phyloP scores from a whole-genome alignment of 2,888 invertebrate species.

The Microplitis manilae region DNA sequence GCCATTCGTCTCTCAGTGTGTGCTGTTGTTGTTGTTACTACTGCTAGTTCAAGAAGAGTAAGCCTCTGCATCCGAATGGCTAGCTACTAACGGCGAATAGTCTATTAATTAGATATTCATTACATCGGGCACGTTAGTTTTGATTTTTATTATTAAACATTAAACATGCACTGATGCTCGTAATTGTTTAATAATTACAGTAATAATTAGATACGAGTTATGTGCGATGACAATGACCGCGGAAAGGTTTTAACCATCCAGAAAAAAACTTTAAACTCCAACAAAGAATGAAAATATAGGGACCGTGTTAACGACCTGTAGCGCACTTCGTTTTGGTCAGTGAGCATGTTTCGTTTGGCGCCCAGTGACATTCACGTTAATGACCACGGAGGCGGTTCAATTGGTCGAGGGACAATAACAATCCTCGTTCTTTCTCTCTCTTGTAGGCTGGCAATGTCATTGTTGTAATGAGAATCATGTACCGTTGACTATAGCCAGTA shows the following conservation, averaged over 20 bases:
- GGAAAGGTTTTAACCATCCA: not conserved
- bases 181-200: slow-evolving; percentile 3
- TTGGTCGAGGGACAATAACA: slow-evolving; percentile 30
- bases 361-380: slow-evolving; percentile 16
- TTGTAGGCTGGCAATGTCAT: not conserved
- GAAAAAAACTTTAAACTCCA: not conserved
- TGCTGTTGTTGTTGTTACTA: not conserved
- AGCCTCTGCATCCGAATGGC: not conserved
- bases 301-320: not conserved
- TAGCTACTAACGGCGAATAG: slow-evolving; percentile 16
- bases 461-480: slow-evolving; percentile 33
- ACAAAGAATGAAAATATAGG: not conserved
- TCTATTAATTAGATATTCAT: slow-evolving; percentile 34
- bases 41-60: not conserved
- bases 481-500: slow-evolving; percentile 11
- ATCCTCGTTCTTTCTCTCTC: slow-evolving; percentile 1
- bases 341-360: not conserved
- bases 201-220: not conserved
- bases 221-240: not conserved
- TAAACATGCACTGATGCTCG: not conserved
- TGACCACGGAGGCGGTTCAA: slow-evolving; percentile 16
- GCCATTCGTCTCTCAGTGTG: slow-evolving; percentile 8
- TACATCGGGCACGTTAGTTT: not conserved
- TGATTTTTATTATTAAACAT: slow-evolving; percentile 14
- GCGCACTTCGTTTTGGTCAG: slow-evolving; percentile 16